Conservation (phyloP, 2,797 vertebrate genomes). For the Lindbergichthys nudifrons region DNA sequence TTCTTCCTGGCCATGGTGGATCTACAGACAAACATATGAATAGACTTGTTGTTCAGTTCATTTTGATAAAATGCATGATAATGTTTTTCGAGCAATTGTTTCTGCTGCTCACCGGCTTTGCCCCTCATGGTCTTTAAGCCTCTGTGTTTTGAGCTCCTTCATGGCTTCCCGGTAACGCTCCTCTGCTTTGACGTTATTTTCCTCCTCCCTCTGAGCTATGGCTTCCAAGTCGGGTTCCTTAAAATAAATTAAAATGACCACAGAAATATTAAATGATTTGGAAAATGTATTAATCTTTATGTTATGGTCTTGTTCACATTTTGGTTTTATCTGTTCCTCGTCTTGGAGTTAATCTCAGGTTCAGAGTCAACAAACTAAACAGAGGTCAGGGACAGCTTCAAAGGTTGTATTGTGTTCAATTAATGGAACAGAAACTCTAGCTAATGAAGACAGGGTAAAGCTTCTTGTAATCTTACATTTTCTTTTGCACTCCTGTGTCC, state of each 20-base stretch:
- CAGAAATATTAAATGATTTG: neutral
- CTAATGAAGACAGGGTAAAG: neutral
- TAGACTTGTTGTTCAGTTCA: accelerated
- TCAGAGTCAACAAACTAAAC: neutral
- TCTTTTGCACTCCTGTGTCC: slow-evolving; percentile 91
- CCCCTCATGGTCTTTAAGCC: slow-evolving; percentile 79
- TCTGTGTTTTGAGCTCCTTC: slow-evolving; percentile 88
- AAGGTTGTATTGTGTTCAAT: neutral
- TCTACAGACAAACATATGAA: slow-evolving; percentile 56
- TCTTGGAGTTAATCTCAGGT: neutral
- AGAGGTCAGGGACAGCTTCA: neutral
- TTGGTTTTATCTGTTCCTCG: neutral
- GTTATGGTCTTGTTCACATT: neutral
- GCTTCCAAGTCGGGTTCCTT: slow-evolving; percentile 90
- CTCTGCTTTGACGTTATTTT: slow-evolving; percentile 87
- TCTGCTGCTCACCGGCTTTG: slow-evolving; percentile 82
- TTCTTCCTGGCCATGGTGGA: slow-evolving; percentile 85
- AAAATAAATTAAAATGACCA: neutral
- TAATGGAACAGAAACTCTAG: neutral
- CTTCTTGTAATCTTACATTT: slow-evolving; percentile 81
- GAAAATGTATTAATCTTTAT: neutral
- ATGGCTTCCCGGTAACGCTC: slow-evolving; percentile 89
- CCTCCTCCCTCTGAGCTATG: slow-evolving; percentile 80
- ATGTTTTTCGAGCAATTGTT: neutral
- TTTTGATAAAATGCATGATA: neutral